Conservation (phyloP, 2,797 vertebrate species). For the Sebastes steindachneri region DNA sequence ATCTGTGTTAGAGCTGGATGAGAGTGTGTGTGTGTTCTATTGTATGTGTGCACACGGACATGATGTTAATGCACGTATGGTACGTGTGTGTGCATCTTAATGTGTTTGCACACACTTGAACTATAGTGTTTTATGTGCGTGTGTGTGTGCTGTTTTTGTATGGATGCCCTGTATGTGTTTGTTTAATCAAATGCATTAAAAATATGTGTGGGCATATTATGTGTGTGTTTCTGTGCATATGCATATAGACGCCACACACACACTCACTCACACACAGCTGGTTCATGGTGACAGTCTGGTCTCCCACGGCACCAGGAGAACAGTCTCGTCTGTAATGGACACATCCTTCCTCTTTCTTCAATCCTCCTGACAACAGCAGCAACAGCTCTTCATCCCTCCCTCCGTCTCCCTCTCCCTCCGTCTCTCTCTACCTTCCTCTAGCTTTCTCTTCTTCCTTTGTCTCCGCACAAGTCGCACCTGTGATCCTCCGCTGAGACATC, state of each 20-base stretch:
- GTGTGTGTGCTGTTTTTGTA: background rate
- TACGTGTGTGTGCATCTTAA: conserved; percentile 7
- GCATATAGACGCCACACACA: background rate
- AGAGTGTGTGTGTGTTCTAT: conserved; percentile 16
- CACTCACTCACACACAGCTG: conserved; percentile 53
- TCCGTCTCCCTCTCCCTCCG: conserved; percentile 22
- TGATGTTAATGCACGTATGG: background rate
- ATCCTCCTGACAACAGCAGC: conserved; percentile 66
- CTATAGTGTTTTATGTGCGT: background rate
- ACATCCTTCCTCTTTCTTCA: conserved; percentile 67
- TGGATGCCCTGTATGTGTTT: background rate
- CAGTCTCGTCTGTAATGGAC: conserved; percentile 72
- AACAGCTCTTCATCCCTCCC: conserved; percentile 57
- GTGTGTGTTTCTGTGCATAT: background rate
- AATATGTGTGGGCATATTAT: background rate
- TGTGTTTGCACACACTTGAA: background rate
- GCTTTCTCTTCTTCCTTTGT: conserved; percentile 56
- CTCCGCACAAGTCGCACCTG: conserved; percentile 68
- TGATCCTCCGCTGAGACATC: conserved; percentile 68
- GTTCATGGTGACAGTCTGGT: conserved; percentile 61
- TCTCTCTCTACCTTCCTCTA: conserved; percentile 33
- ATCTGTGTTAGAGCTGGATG: conserved; percentile 63
- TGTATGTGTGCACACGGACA: conserved; percentile 3
- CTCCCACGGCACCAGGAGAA: conserved; percentile 61
- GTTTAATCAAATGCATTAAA: background rate